A percentile compares a stretch with the other conserved stretches of the same genome.
phyloP scores from a whole-genome alignment of 2,888 invertebrate genomes.

The Prenolepis imparis region DNA sequence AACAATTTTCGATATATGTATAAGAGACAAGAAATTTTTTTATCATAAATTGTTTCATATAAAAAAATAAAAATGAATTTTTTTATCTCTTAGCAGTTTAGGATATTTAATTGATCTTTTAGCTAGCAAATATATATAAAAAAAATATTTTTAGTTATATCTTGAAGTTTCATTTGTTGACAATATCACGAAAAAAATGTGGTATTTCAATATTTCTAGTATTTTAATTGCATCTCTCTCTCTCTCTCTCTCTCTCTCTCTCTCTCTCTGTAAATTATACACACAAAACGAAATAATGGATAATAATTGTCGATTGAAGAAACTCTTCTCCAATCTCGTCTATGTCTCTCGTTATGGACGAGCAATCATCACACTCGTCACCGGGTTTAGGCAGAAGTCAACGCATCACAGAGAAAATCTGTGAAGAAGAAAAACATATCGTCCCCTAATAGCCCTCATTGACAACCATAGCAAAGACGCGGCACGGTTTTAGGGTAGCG shows the following conservation, averaged over 20 bases:
- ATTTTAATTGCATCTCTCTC: background rate
- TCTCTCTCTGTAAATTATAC: background rate
- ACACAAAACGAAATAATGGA: background rate
- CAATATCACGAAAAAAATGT: background rate
- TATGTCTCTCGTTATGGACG: slow-evolving; percentile 31
- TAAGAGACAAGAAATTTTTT: background rate
- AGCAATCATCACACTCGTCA: slow-evolving; percentile 46
- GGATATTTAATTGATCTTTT: background rate
- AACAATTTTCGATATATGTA: background rate
- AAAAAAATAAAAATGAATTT: background rate
- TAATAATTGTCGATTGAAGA: background rate
- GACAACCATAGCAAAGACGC: slow-evolving; percentile 80
- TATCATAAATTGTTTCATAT: background rate
- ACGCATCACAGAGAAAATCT: slow-evolving; percentile 76
- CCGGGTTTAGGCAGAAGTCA: slow-evolving; percentile 65
- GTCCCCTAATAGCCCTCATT: slow-evolving; percentile 86
- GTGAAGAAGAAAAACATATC: slow-evolving; percentile 85
- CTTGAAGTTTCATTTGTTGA: background rate
- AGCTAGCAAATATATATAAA: background rate
- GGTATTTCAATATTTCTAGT: background rate
- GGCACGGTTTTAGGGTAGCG: slow-evolving; percentile 71
- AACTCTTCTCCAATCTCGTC: background rate
- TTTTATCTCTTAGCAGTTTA: background rate
- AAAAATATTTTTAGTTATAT: too few species aligned
- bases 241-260: too few species aligned